Percentiles rank a stretch among this genome's conserved stretches.
Evolutionary conservation across 1,140 invertebrate genomes (phyloP).

Genomic region (Brachionus koreanus): DNA sequence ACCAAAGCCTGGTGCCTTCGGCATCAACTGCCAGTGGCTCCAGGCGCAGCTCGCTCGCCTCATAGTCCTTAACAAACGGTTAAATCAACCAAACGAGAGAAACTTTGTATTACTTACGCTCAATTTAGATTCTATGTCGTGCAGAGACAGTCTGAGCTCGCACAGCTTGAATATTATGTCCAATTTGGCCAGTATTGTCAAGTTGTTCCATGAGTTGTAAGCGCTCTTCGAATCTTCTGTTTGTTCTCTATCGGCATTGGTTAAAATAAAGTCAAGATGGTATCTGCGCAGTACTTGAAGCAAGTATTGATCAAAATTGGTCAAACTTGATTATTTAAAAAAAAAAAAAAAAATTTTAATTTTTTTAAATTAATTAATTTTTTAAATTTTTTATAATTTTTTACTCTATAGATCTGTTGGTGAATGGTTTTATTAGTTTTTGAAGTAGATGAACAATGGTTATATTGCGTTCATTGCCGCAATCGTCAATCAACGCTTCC

Average conservation of each 20-base stretch:
- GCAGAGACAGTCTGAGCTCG: background rate
- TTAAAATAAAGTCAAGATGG: background rate
- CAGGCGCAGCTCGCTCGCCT: slow-evolving; percentile 1
- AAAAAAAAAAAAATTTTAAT: background rate
- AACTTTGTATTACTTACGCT: no score
- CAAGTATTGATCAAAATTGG: slow-evolving; percentile 41
- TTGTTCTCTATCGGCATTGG: background rate
- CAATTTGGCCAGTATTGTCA: slow-evolving; percentile 25
- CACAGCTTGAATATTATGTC: slow-evolving; percentile 36
- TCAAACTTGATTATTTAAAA: background rate
- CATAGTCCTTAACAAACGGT: background rate
- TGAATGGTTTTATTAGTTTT: slow-evolving; percentile 35
- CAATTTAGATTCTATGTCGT: slow-evolving; percentile 25
- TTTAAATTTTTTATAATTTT: no score
- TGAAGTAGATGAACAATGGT: slow-evolving; percentile 39
- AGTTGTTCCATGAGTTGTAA: slow-evolving; percentile 10
- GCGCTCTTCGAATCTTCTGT: background rate
- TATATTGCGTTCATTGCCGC: slow-evolving; percentile 36
- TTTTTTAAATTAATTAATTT: background rate
- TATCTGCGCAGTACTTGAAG: background rate
- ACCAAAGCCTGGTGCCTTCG: slow-evolving; percentile 3
- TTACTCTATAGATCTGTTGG: slow-evolving; percentile 36
- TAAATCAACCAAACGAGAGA: no score
- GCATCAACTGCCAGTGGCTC: slow-evolving; percentile 42
- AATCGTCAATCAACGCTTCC: slow-evolving; percentile 27